These are phyloP conservation scores for Sminthurinus aureus DNA, from an alignment of 2,888 invertebrate genomes.

Conservation along the genomic window DNA sequence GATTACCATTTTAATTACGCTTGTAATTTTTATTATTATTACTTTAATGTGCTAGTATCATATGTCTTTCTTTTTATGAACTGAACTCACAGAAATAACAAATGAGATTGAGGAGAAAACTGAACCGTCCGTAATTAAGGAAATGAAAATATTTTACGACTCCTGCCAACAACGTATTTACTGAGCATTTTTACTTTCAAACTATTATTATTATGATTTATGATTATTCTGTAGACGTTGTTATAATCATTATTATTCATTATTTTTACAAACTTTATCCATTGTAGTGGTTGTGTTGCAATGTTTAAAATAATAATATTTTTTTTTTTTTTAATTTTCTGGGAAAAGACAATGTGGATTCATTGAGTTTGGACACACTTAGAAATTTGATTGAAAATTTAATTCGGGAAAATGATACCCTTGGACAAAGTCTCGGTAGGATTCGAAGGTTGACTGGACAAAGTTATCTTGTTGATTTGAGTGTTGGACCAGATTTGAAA, in stretches of 20 bases:
- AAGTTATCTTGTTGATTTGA: slow-evolving; percentile 71
- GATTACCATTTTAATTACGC: not conserved
- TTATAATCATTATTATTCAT: too few species aligned
- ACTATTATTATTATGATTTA: not conserved
- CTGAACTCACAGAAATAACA: too few species aligned
- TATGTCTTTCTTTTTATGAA: too few species aligned
- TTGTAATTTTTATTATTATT: not conserved
- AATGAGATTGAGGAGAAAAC: slow-evolving; percentile 48
- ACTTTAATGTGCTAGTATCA: not conserved
- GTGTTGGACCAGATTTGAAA: slow-evolving; percentile 74
- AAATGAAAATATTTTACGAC: slow-evolving; percentile 55
- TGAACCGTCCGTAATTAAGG: slow-evolving; percentile 43
- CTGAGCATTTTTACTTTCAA: not conserved
- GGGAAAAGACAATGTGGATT: slow-evolving; percentile 7
- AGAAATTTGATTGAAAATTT: slow-evolving; percentile 44
- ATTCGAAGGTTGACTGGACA: slow-evolving; percentile 55
- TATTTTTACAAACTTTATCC: too few species aligned
- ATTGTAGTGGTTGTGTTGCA: not conserved
- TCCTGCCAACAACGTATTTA: slow-evolving; percentile 51
- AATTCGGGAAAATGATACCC: slow-evolving; percentile 44
- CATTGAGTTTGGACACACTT: slow-evolving; percentile 44
- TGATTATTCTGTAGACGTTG: not conserved
- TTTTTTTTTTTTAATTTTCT: not conserved
- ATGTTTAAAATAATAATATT: not conserved
- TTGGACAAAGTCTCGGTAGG: slow-evolving; percentile 49